Conservation (phyloP, 2,113 vertebrate species). For the Cercocebus atys region DNA sequence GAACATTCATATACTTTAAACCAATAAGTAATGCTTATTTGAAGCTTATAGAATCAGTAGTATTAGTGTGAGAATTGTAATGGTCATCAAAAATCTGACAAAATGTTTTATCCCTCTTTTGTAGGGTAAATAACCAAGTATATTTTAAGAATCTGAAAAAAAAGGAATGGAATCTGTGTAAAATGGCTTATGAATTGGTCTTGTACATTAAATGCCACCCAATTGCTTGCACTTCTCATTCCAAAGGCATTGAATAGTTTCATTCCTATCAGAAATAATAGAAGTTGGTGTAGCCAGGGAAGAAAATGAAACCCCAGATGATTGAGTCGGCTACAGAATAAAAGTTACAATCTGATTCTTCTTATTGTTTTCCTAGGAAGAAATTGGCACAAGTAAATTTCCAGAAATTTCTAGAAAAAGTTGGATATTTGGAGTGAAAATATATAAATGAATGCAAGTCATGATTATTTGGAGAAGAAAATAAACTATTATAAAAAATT, state of each 20-base stretch:
- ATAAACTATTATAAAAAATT: background rate
- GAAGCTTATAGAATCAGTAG: background rate
- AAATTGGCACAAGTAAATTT: background rate
- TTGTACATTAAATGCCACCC: constrained; percentile 21
- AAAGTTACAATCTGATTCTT: constrained; percentile 32
- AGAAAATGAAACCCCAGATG: background rate
- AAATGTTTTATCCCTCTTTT: background rate
- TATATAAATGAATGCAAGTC: background rate
- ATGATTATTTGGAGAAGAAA: background rate
- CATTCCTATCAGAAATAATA: constrained; percentile 44
- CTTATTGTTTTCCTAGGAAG: constrained; percentile 38
- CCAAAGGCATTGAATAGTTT: constrained; percentile 48
- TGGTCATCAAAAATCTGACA: background rate
- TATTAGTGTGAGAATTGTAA: background rate
- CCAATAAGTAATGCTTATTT: background rate
- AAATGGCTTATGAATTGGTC: constrained; percentile 43
- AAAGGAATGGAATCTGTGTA: background rate
- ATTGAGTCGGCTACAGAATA: background rate
- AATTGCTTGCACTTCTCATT: background rate
- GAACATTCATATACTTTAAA: background rate
- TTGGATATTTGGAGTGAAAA: background rate
- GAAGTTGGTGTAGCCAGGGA: background rate
- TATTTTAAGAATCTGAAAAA: background rate
- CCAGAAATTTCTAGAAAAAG: constrained; percentile 9
- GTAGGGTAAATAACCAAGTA: background rate